These are phyloP conservation scores for Calonectris borealis DNA, from an alignment of 2,113 vertebrate species.

Conservation along the genomic window DNA sequence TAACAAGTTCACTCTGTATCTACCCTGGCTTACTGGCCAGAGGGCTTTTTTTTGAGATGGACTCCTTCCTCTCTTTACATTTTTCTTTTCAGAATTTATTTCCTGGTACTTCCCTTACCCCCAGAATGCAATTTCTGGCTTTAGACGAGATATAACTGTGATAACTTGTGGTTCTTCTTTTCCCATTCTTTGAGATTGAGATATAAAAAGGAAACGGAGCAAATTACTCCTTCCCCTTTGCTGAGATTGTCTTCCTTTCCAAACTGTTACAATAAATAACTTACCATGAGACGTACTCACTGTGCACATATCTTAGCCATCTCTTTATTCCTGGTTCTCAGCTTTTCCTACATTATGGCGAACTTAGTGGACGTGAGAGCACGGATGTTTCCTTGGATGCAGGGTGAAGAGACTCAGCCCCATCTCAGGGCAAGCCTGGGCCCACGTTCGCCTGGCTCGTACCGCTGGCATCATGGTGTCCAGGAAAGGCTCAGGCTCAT, in stretches of 20 bases:
- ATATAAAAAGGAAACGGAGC: background rate
- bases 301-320: background rate
- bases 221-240: background rate
- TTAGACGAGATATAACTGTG: background rate
- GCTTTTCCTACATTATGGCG: background rate
- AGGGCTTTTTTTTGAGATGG: background rate
- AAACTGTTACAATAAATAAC: background rate
- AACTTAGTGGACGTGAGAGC: background rate
- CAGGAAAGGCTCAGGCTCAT: background rate
- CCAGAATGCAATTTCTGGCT: background rate
- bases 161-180: background rate
- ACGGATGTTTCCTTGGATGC: background rate
- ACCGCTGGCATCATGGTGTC: background rate
- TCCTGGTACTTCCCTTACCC: background rate
- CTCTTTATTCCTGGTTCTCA: background rate
- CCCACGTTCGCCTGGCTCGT: background rate
- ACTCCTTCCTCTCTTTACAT: background rate
- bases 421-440: background rate
- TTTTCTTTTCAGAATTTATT: background rate
- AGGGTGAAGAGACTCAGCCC: background rate
- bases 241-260: background rate
- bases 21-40: background rate
- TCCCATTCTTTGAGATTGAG: background rate
- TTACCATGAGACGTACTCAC: background rate
- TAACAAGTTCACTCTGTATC: background rate